Percentiles rank a stretch among this genome's conserved stretches.
Conservation (phyloP, 2,113 vertebrate species). For the Brienomyrus brachyistius region DNA sequence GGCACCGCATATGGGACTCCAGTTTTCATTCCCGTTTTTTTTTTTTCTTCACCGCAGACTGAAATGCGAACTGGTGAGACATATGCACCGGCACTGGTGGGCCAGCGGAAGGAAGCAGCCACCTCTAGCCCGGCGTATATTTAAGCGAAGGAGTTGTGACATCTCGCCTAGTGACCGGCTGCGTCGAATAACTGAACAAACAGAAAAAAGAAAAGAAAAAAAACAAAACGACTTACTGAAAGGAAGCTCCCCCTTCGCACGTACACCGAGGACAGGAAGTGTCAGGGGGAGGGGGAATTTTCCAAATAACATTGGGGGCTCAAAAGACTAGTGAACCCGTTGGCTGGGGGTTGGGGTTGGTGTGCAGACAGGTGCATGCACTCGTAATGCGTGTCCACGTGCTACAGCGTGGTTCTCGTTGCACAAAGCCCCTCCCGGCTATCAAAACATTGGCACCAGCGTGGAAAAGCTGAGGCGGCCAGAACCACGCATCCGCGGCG, state of each 20-base stretch:
- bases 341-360: background rate
- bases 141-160: constrained; percentile 17
- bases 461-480: background rate
- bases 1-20: background rate
- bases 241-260: constrained; percentile 21
- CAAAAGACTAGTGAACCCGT: background rate
- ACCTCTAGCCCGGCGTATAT: background rate
- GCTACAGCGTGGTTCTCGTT: background rate
- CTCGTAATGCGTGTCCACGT: background rate
- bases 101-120: background rate
- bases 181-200: background rate
- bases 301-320: background rate
- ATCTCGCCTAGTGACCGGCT: background rate
- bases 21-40: background rate
- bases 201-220: background rate
- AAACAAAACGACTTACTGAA: background rate
- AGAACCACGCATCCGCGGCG: background rate
- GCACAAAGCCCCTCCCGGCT: background rate
- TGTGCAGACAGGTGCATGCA: background rate
- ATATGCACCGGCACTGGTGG: background rate
- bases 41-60: background rate
- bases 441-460: background rate
- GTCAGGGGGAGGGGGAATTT: background rate
- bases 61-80: background rate
- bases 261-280: constrained; percentile 29